Percentiles rank a stretch among this genome's conserved stretches.
phyloP scores from a whole-genome alignment of 2,113 vertebrate species.

The Vanacampus margaritifer region DNA sequence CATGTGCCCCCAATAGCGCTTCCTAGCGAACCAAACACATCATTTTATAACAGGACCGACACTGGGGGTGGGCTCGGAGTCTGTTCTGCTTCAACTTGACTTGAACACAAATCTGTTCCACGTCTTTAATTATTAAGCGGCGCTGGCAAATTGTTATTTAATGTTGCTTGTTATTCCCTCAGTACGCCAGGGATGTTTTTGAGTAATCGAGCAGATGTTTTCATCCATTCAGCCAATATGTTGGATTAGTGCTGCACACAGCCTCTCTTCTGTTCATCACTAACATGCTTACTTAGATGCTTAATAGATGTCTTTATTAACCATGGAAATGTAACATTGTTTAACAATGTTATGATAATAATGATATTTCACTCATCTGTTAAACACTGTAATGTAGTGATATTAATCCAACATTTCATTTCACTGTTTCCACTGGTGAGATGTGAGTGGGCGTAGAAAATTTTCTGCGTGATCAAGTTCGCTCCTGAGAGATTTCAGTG shows the following conservation, averaged over 20 bases:
- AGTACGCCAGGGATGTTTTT: conserved; percentile 15
- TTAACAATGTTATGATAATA: neutral
- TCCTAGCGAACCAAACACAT: neutral
- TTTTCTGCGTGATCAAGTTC: conserved; percentile 6
- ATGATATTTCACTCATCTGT: neutral
- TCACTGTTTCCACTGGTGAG: neutral
- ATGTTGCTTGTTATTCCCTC: conserved; percentile 8
- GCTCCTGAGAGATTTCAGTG: conserved; percentile 13
- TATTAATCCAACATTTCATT: conserved; percentile 11
- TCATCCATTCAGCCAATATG: conserved; percentile 15
- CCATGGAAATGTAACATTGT: neutral
- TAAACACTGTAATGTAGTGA: conserved; percentile 1
- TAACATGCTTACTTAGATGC: no score
- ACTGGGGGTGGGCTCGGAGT: neutral
- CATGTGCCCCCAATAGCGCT: neutral
- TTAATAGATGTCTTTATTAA: neutral
- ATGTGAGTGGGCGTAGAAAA: neutral
- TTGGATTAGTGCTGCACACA: conserved; percentile 10
- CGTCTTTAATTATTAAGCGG: conserved; percentile 26
- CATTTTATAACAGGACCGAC: conserved; percentile 1
- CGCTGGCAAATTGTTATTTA: conserved; percentile 9
- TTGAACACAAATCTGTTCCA: conserved; percentile 24
- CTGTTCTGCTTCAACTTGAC: conserved; percentile 17
- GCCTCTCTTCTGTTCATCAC: neutral
- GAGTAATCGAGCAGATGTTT: conserved; percentile 20